These are phyloP conservation scores for Chaetogeoica ovagalla DNA, from an alignment of 2,888 invertebrate genomes.

Conservation along the genomic window DNA sequence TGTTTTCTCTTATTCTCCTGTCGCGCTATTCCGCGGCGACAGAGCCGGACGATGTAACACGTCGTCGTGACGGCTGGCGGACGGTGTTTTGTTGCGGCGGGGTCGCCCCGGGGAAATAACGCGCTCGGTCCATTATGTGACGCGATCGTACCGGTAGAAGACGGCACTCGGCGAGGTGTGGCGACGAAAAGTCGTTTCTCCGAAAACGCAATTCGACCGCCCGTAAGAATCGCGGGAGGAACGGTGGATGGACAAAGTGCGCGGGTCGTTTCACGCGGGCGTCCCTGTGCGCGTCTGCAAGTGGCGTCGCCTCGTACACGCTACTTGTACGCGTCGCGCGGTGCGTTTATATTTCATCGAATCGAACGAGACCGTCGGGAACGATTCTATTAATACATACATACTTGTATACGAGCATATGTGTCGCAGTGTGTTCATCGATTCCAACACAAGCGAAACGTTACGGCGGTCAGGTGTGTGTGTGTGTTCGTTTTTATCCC, in stretches of 20 bases:
- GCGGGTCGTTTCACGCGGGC: neutral
- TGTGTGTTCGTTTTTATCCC: too few species aligned
- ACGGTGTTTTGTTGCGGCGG: neutral
- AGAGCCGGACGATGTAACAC: too few species aligned
- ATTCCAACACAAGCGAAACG: too few species aligned
- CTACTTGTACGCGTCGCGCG: neutral
- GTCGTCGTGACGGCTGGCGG: neutral
- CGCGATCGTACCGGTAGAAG: neutral
- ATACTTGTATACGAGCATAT: too few species aligned
- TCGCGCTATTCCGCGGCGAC: too few species aligned
- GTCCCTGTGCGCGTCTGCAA: neutral
- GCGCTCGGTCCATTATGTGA: slow-evolving; percentile 12
- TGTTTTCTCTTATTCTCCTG: neutral
- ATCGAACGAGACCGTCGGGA: slow-evolving; percentile 34
- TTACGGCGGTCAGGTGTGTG: too few species aligned
- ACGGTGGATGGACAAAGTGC: neutral
- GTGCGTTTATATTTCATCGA: slow-evolving; percentile 24
- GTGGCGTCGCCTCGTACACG: neutral
- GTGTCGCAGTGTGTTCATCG: too few species aligned
- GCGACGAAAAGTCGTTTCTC: slow-evolving; percentile 36
- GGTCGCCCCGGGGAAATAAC: slow-evolving; percentile 48
- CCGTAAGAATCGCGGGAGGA: slow-evolving; percentile 22
- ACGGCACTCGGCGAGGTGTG: too few species aligned
- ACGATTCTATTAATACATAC: slow-evolving; percentile 14
- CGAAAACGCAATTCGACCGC: slow-evolving; percentile 28